A percentile compares a stretch with the other conserved stretches of the same genome.
phyloP scores from a whole-genome alignment of 2,797 vertebrate species.

The Catostomus latipinnis region DNA sequence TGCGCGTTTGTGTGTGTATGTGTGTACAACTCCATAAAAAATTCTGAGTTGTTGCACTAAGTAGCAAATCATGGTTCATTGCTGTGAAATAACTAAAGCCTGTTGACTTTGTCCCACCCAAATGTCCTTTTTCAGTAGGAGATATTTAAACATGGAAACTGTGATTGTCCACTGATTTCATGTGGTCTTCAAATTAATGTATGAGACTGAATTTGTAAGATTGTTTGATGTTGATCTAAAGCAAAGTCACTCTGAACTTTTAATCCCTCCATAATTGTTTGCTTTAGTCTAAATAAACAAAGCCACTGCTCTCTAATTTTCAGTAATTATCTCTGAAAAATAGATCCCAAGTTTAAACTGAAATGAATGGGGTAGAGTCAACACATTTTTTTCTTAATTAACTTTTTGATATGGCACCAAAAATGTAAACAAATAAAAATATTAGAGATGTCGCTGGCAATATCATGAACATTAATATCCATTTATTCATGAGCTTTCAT shows the following conservation, averaged over 20 bases:
- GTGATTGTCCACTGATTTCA: too few species aligned
- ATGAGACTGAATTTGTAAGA: not conserved
- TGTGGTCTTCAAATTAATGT: not conserved
- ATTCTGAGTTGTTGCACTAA: too few species aligned
- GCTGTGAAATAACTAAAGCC: too few species aligned
- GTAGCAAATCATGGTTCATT: too few species aligned
- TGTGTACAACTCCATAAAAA: too few species aligned
- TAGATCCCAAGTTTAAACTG: too few species aligned
- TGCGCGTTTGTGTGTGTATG: too few species aligned
- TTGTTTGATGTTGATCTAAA: slow-evolving; percentile 10
- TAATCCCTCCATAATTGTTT: not conserved
- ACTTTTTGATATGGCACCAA: slow-evolving; percentile 64
- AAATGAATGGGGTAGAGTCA: slow-evolving; percentile 21
- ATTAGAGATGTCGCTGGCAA: slow-evolving; percentile 66
- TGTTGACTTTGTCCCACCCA: too few species aligned
- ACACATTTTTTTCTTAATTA: slow-evolving; percentile 55
- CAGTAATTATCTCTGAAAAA: not conserved
- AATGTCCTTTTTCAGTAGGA: too few species aligned
- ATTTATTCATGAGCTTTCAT: slow-evolving; percentile 73
- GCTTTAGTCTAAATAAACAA: slow-evolving; percentile 18
- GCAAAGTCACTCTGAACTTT: slow-evolving; percentile 13
- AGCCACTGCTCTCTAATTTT: not conserved
- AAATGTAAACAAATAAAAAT: slow-evolving; percentile 71
- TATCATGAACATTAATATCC: slow-evolving; percentile 78
- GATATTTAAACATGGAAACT: too few species aligned